phyloP scores from a whole-genome alignment of 2,797 vertebrate species.

The Tokudaia tokunoshimensis region DNA sequence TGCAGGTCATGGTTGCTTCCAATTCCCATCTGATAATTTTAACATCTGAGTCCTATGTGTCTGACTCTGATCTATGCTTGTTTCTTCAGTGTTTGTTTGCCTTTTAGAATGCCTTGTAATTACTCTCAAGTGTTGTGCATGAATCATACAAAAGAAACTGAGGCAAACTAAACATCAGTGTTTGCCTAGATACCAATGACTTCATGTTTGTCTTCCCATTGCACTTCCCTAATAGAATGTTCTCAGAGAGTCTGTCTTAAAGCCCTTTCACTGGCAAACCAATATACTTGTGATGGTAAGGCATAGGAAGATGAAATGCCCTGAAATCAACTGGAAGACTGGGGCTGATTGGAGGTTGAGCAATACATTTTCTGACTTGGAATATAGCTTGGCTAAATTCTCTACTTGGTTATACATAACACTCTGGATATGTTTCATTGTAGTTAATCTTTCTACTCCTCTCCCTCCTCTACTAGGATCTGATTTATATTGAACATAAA shows the following conservation, averaged over 20 bases:
- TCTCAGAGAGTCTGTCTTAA: background rate
- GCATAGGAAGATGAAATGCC: background rate
- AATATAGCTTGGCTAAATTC: background rate
- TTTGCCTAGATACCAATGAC: background rate
- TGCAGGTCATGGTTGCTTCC: background rate
- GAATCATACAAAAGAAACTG: background rate
- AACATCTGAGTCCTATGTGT: background rate
- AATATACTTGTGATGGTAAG: background rate
- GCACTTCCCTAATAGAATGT: background rate
- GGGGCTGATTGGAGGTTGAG: background rate
- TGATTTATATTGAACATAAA: background rate
- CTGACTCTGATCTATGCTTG: background rate
- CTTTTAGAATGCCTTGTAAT: background rate
- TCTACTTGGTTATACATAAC: background rate
- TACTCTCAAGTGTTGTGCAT: background rate
- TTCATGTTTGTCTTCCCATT: background rate
- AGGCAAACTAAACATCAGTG: background rate
- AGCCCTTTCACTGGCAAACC: background rate
- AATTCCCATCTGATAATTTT: background rate
- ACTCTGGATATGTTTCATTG: background rate
- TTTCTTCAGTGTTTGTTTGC: slow-evolving; percentile 19
- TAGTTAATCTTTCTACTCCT: background rate
- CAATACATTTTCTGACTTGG: background rate
- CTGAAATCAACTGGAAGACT: background rate
- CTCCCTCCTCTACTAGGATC: background rate